phyloP scores from a whole-genome alignment of 2,888 invertebrate species.

The Thelaira solivaga region DNA sequence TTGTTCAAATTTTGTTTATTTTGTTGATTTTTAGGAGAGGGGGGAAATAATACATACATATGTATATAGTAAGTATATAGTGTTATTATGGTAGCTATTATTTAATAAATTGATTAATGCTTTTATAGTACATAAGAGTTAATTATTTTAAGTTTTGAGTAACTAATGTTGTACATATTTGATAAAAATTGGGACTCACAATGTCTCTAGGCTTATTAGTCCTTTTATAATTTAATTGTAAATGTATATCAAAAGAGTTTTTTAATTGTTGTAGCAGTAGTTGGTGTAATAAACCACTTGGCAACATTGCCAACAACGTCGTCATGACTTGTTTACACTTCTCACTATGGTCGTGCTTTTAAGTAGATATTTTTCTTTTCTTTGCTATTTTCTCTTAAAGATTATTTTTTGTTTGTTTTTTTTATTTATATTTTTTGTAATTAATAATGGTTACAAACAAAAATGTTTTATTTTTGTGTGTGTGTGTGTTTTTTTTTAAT shows the following conservation, averaged over 20 bases:
- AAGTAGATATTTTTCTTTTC: constrained; percentile 15
- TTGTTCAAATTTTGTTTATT: background rate
- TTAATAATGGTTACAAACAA: too few species aligned
- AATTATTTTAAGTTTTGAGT: too few species aligned
- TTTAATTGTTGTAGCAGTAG: constrained; percentile 59
- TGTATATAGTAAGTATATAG: background rate
- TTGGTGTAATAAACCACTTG: constrained; percentile 55
- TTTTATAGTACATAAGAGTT: too few species aligned
- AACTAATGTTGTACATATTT: too few species aligned
- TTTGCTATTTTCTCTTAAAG: constrained; percentile 37
- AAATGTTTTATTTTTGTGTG: too few species aligned
- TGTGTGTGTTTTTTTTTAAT: too few species aligned
- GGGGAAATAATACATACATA: constrained; percentile 3
- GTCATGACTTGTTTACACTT: constrained; percentile 47
- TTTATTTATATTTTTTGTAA: background rate
- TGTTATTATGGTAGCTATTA: background rate
- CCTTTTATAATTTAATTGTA: constrained; percentile 72
- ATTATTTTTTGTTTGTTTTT: constrained; percentile 40
- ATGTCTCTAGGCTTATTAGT: constrained; percentile 72
- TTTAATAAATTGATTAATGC: too few species aligned
- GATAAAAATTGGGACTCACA: constrained; percentile 68
- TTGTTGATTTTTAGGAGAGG: too few species aligned
- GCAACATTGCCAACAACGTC: constrained; percentile 55
- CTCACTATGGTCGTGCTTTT: background rate
- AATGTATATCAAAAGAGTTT: constrained; percentile 71